A percentile compares a stretch with the other conserved stretches of the same genome.
Conservation (phyloP, 2,113 vertebrate species). For the Myrmophylax atrothorax region DNA sequence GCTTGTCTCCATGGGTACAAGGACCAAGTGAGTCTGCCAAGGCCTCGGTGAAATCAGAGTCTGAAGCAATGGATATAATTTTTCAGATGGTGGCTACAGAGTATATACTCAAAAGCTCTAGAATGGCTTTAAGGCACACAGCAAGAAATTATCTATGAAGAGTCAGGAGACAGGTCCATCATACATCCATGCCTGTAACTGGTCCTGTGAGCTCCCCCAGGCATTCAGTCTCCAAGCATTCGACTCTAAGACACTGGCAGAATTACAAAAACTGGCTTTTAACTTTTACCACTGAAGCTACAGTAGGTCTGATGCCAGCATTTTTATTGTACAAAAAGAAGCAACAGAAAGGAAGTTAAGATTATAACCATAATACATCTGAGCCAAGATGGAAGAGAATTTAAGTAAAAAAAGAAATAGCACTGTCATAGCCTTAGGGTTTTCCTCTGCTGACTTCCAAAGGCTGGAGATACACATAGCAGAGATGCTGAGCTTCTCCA, state of each 20-base stretch:
- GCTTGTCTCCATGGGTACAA: background rate
- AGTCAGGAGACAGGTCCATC: background rate
- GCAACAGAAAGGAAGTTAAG: background rate
- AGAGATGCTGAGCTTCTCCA: background rate
- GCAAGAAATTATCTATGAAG: background rate
- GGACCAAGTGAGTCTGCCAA: background rate
- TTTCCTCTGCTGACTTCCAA: background rate
- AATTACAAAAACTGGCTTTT: background rate
- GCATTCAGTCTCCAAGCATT: background rate
- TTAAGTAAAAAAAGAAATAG: background rate
- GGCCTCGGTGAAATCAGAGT: background rate
- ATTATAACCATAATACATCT: background rate
- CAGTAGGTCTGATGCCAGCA: background rate
- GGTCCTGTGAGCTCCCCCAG: background rate
- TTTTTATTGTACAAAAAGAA: background rate
- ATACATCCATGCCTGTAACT: fast-evolving
- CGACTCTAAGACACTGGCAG: background rate
- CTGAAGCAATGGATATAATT: background rate
- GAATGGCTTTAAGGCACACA: background rate
- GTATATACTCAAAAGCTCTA: background rate
- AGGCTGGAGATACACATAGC: background rate
- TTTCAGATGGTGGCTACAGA: background rate
- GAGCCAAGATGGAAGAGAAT: background rate
- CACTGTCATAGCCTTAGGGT: background rate
- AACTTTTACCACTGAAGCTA: background rate